Base-by-base conservation (phyloP, 2,113 vertebrate species). In the Gnathonemus echidnorhynchus region DNA sequence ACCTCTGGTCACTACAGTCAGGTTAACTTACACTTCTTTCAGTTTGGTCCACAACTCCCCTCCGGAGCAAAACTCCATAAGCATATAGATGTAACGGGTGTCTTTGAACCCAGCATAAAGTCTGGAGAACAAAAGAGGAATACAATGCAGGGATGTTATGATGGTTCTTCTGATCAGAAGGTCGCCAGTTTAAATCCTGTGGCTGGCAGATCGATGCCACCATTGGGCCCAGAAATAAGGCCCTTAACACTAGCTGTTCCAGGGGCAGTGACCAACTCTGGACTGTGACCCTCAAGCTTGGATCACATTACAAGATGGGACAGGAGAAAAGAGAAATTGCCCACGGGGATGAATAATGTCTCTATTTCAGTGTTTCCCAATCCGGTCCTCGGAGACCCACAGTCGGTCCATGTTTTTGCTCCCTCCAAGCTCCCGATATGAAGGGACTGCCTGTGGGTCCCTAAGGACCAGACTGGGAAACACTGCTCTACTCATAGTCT, bases 31-130 rank as follows among this genome's bases (percentile, higher is more conserved):
- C 97, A 90, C 93, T 95, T 97, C 95, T 13, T 96, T 96, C 77
- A 97, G 96, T 90, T 97, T 97, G 92, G 95, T 96, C 97, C 96
- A 97, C 90, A 97, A 94, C 92, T 97, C 97, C 0, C 97, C 96
- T 2, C 96, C 97, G 5, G 89, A 90, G 77, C 97, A 97, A 93
- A 97, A 97, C 87, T 97, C 96, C 96, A 97, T 96, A 24, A 97
- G 89, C 96, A 96, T 96, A 92, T 96, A 97, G 92, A 97, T 93
- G 87, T 96, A 95, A 11, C 94, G 94, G 0, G 93, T 83, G 90
- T 97, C 96, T 91, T 94, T 95, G 88, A 96, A 97, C 4, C 95
- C 94, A 15, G 91, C 94, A 2, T 96, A 90, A 27, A 97, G 94
- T 89, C 97, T 97, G 46, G 1, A 89, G 42, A 74, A n/a, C 74